Evolutionary conservation across 2,888 invertebrate species (phyloP).

Genomic region (Parapristionchus giblindavisi): DNA sequence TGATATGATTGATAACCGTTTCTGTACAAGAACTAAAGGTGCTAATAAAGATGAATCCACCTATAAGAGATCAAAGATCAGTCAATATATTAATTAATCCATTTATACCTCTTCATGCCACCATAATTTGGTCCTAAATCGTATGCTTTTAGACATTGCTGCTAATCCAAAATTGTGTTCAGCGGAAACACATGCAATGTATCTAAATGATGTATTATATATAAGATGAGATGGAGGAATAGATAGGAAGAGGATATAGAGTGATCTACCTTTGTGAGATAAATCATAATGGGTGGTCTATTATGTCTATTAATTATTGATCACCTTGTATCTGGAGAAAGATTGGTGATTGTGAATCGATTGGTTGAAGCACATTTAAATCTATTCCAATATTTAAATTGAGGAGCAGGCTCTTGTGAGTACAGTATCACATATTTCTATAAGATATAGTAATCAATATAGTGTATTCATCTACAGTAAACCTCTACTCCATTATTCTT

Average conservation of each 20-base stretch:
- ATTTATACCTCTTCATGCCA: conserved; percentile 47
- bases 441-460: conserved; percentile 28
- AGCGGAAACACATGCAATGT: conserved; percentile 67
- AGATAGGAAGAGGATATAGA: not conserved
- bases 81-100: not conserved
- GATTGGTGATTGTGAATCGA: conserved; percentile 62
- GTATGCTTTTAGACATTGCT: conserved; percentile 66
- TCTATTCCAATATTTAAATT: conserved; percentile 64
- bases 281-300: not conserved
- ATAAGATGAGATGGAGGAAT: too few relatives aligned
- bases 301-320: not conserved
- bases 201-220: too few relatives aligned
- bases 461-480: not conserved
- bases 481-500: conserved; percentile 69
- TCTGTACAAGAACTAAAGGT: conserved; percentile 23
- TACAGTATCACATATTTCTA: conserved; percentile 66
- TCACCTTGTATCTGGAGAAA: conserved; percentile 62
- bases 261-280: not conserved
- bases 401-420: conserved; percentile 67
- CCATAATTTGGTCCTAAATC: conserved; percentile 64
- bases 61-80: conserved; percentile 22
- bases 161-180: conserved; percentile 68
- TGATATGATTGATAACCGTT: conserved; percentile 37
- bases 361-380: conserved; percentile 59
- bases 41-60: conserved; percentile 21